A percentile compares a stretch with the other conserved stretches of the same genome.
Evolutionary conservation across 2,888 invertebrate genomes (phyloP).

Genomic region (Tetrapedia diversipes): DNA sequence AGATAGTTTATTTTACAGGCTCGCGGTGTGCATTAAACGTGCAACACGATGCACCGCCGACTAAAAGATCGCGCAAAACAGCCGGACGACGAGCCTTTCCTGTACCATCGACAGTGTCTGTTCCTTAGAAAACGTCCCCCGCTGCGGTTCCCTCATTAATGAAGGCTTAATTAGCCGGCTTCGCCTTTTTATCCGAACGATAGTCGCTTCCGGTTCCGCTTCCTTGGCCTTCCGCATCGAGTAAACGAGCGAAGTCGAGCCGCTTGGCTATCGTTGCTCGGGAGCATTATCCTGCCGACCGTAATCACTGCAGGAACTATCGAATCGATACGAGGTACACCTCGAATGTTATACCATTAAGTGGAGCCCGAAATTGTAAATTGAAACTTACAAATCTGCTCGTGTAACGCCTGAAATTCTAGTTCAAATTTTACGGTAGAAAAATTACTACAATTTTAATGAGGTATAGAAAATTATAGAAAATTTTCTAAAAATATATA

Average conservation of each 20-base stretch:
- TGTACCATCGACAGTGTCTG: slow-evolving; percentile 23
- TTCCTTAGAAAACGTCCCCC: slow-evolving; percentile 52
- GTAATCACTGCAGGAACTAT: slow-evolving; percentile 36
- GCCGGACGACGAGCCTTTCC: slow-evolving; percentile 41
- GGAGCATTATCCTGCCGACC: slow-evolving; percentile 42
- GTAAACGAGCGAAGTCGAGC: slow-evolving; percentile 56
- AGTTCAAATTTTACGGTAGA: too few relatives aligned
- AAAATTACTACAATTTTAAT: too few relatives aligned
- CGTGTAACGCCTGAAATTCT: too few relatives aligned
- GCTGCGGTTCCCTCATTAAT: slow-evolving; percentile 63
- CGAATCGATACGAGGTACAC: slow-evolving; percentile 28
- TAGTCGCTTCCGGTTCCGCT: slow-evolving; percentile 74
- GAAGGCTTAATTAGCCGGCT: slow-evolving; percentile 63
- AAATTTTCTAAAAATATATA: too few relatives aligned
- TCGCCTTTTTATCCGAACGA: slow-evolving; percentile 71
- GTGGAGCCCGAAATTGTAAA: neutral
- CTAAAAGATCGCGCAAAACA: slow-evolving; percentile 32
- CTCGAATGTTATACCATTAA: slow-evolving; percentile 10
- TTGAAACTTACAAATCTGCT: neutral
- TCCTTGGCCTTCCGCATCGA: slow-evolving; percentile 60
- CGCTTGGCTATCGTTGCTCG: slow-evolving; percentile 41
- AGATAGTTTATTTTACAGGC: too few relatives aligned
- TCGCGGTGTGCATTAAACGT: too few relatives aligned
- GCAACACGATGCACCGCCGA: too few relatives aligned
- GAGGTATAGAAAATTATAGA: too few relatives aligned